Evolutionary conservation across 2,797 vertebrate species (phyloP).

Genomic region (Heteromormyrus szaboi): DNA sequence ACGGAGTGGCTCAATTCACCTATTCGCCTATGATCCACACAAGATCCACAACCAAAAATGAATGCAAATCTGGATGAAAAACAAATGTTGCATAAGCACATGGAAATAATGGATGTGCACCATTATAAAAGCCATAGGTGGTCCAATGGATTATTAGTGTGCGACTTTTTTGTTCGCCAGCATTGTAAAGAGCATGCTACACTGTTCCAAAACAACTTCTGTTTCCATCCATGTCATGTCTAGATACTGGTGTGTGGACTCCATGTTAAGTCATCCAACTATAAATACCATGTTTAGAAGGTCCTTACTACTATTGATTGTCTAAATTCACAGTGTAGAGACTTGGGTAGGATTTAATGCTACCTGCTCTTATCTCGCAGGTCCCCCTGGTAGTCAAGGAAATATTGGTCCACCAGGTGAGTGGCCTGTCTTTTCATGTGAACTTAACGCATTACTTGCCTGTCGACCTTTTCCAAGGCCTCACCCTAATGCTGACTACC

Average conservation of each 20-base stretch:
- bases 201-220: background rate
- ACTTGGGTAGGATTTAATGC: background rate
- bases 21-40: background rate
- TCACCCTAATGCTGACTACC: background rate
- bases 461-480: background rate
- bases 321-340: background rate
- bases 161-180: background rate
- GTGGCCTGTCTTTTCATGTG: background rate
- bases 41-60: background rate
- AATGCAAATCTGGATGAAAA: background rate
- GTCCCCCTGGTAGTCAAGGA: conserved; percentile 67
- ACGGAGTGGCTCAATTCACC: background rate
- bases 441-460: background rate
- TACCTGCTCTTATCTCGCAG: conserved; percentile 49
- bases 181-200: background rate
- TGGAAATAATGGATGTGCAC: background rate
- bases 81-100: background rate
- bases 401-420: conserved; percentile 72
- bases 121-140: background rate
- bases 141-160: background rate
- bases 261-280: background rate
- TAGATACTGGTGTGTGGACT: background rate
- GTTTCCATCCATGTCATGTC: background rate
- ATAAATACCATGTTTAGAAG: background rate
- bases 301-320: background rate